Conservation (phyloP, 2,113 vertebrate species). For the Barbus barbus region DNA sequence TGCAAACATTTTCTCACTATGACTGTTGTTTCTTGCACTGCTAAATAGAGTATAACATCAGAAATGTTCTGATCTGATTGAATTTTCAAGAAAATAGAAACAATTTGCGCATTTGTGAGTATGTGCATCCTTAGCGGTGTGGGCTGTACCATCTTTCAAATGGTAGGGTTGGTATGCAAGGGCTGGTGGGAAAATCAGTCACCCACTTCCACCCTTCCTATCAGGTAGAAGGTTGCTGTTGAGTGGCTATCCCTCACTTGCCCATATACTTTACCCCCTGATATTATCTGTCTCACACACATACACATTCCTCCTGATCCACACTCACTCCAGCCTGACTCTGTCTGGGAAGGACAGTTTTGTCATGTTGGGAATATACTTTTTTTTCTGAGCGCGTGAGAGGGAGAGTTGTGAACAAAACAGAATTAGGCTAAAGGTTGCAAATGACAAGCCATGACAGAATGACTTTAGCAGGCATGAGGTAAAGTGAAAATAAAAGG, state of each 20-base stretch:
- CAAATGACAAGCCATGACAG: neutral
- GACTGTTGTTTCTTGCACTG: neutral
- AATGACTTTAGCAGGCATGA: neutral
- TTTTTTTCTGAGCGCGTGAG: neutral
- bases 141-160: conserved; percentile 31
- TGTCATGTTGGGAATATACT: neutral
- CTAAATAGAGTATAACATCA: neutral
- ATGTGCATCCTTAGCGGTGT: neutral
- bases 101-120: neutral
- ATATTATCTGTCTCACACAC: conserved; percentile 40
- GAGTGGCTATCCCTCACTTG: conserved; percentile 66
- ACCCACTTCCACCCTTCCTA: conserved; percentile 47
- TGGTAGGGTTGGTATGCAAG: conserved; percentile 32
- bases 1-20: conserved; percentile 1
- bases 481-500: neutral
- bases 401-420: neutral
- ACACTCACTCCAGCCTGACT: neutral
- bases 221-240: conserved; percentile 51
- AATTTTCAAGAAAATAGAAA: neutral
- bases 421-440: neutral
- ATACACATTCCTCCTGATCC: neutral
- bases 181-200: conserved; percentile 66
- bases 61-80: neutral
- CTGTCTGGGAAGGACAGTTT: conserved; percentile 11
- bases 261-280: conserved; percentile 57